Base-by-base conservation (phyloP, 2,113 vertebrate species). In the Melospiza melodia region DNA sequence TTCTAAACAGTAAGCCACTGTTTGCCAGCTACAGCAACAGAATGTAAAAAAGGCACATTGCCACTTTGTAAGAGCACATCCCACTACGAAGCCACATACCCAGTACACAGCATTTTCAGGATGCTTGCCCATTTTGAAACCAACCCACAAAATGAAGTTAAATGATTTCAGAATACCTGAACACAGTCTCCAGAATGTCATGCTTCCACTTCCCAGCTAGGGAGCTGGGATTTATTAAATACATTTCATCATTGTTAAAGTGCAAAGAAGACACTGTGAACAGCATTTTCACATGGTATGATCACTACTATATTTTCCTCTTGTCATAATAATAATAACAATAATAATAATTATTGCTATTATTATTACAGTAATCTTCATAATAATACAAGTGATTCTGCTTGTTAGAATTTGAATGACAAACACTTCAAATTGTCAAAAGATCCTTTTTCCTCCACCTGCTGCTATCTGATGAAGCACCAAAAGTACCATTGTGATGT, bases 1-100 rank as follows among this genome's bases (percentile, higher is more conserved):
- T 90, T 81, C 93, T 65, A 72, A 95, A 78, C 68, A 94, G 83
- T 57, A 77, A 88, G 66, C 8, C 73, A 75, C 85, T 84, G 83
- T 93, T 88, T 86, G 83, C 75, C 48, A 37, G 61, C 82, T 84
- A 57, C 92, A 68, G 31, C 65, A 84, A 68, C 43, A 65, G 84
- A 91, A 93, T 81, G 68, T 22, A 78, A 79, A 93, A 85, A 72
- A 78, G 75, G 72, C 85, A 41, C 57, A 27, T 5, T 61, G 82
- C 30, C 67, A 49, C 87, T 88, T 39, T 11, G 7, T 28, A 46
- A 63, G 33, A 76, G 27, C 14, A 78, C 51, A 33, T 79, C 87
- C 23, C 43, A 59, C 83, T 39, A 49, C 1, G 35, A 79, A 74
- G 75, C 72, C 67, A 85, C 89, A 63, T 48, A 31, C 5, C 63